Conservation (phyloP, 2,113 vertebrate species). For the Syngnathus scovelli region DNA sequence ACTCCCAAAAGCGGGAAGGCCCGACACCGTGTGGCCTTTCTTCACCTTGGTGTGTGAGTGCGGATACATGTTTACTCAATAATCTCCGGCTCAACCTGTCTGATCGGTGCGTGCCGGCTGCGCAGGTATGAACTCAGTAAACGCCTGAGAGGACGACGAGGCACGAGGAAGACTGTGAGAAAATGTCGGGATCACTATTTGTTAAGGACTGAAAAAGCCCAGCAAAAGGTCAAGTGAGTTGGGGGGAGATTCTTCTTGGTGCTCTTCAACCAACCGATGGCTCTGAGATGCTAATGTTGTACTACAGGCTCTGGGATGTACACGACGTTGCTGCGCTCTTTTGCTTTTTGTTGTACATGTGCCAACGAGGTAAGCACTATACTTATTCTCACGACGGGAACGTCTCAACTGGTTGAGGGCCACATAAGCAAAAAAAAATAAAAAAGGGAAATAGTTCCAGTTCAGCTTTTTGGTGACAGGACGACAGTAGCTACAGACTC, state of each 20-base stretch:
- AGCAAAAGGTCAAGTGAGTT: constrained; percentile 19
- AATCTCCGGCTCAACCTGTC: constrained; percentile 55
- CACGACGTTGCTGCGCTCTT: constrained; percentile 50
- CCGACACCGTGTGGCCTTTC: background rate
- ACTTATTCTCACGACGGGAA: background rate
- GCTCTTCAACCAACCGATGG: constrained; percentile 45
- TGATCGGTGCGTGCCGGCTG: constrained; percentile 45
- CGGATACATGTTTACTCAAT: constrained; percentile 33
- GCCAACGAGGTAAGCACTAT: constrained; percentile 51
- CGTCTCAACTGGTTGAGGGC: background rate
- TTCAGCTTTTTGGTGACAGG: too few relatives aligned
- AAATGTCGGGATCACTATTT: background rate
- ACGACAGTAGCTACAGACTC: too few relatives aligned
- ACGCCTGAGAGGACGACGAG: constrained; percentile 20
- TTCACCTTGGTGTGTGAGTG: constrained; percentile 1
- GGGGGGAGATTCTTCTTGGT: constrained; percentile 27
- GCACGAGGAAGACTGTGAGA: background rate
- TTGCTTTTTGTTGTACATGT: constrained; percentile 46
- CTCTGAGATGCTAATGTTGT: constrained; percentile 54
- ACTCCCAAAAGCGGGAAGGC: background rate
- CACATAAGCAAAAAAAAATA: background rate
- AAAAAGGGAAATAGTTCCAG: too few relatives aligned
- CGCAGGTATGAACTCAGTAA: constrained; percentile 30
- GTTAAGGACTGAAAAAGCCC: constrained; percentile 2
- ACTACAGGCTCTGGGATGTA: constrained; percentile 43